phyloP scores from a whole-genome alignment of 2,797 vertebrate species.

The Arctocebus calabarensis region DNA sequence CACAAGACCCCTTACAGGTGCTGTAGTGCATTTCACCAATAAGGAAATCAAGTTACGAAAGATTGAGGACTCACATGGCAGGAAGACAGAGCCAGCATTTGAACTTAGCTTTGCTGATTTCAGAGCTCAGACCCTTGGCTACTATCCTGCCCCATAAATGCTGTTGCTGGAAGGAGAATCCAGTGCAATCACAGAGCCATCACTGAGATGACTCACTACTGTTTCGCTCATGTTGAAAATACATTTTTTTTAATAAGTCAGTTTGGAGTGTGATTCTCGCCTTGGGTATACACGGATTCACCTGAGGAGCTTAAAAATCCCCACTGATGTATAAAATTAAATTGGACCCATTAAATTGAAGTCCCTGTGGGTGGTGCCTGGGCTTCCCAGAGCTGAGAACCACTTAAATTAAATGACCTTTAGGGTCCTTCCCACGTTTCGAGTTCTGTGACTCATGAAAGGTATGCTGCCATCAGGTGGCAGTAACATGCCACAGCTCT shows the following conservation, averaged over 20 bases:
- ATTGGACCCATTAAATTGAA: not conserved
- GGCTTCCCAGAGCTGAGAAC: not conserved
- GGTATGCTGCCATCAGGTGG: slow-evolving; percentile 37
- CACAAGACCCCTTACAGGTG: too few species aligned
- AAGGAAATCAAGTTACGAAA: not conserved
- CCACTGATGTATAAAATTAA: not conserved
- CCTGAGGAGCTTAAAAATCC: not conserved
- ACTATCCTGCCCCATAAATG: not conserved
- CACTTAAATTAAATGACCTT: not conserved
- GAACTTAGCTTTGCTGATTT: not conserved
- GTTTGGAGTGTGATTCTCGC: not conserved
- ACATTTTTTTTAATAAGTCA: not conserved
- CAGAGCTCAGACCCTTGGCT: not conserved
- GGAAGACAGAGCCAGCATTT: not conserved
- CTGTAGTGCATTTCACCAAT: not conserved
- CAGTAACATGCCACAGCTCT: not conserved
- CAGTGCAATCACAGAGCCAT: rapidly evolving
- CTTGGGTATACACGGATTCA: not conserved
- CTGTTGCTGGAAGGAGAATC: not conserved
- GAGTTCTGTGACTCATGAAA: not conserved
- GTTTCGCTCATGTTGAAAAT: not conserved
- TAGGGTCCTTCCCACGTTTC: not conserved
- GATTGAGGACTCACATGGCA: not conserved
- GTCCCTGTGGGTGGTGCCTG: not conserved
- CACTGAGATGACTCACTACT: not conserved